Evolutionary conservation across 2,797 vertebrate species (phyloP), one percentile per base, ranked within the genome.

Genomic region (Darevskia nairensis): DNA sequence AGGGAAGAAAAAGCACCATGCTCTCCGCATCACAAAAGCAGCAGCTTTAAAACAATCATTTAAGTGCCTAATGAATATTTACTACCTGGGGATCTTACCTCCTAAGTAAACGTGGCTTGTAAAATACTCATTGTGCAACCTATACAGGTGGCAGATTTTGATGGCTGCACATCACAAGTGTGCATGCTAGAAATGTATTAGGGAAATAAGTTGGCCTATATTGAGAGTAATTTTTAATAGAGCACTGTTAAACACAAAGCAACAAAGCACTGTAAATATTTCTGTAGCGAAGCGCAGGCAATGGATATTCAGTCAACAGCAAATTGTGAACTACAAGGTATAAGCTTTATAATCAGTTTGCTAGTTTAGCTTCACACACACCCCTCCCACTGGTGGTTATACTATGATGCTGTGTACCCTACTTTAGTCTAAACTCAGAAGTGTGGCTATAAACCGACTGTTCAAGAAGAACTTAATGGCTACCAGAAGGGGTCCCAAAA

Each of bases 41-140:
- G 88, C 92, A 93, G 88, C 92, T 96, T 96, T 93, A 95, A 95
- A 95, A 95, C 89, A 95, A 91, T 95, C 84, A 93, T 95, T 95
- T 94, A 94, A 94, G 81, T 86, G 72, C 55, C 87, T 95, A 91
- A 93, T 97, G 93, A 96, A 94, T 96, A 97, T 94, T 96, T 95
- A 96, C 93, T 91, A 89, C 77, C 83, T 46, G 90, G 92, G 87
- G 85, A 75, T 94, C 95, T 95, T 95, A 96, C 93, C 85, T 91
- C 81, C 87, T 89, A 86, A 92, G 87, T 93, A 95, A 94, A 96
- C 95, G 94, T 93, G 93, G 79, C 92, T 93, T 88, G 90, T 95
- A 92, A 95, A 95, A 92, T 89, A 92, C 87, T 92, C 59, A 83
- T 75, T 92, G 69, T 89, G 41, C 39, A 55, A 13, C 82, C 87